Base-by-base conservation (phyloP, 1,140 invertebrate genomes). In the Oncopodura yosiiana region DNA sequence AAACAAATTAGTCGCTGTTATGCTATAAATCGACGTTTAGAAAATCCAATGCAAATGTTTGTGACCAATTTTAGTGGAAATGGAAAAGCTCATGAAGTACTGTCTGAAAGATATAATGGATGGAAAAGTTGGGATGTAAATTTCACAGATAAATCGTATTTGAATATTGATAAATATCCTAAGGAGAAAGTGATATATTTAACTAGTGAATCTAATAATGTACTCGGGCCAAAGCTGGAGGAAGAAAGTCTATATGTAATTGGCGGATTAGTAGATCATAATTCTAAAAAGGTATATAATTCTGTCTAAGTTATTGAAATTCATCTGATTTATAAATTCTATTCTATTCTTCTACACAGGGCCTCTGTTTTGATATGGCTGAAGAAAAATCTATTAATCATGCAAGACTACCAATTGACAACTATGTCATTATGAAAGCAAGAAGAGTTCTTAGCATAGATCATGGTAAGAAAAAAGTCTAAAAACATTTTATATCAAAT, bases 221-320 rank as follows among this genome's bases (percentile, higher is more conserved):
- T 91, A 3, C 77, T 98, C 49, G 76, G 81, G 48, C n/a, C n/a
- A n/a, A 70, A 74, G 43, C 73, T 97, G 56, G 80, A 89, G 60
- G 76, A 84, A 14, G 76, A 82, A 53, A 85, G 83, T 69, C 78
- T 84, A 37, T 97, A 96, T 67, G 80, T 98, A 36, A 98, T 98
- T 71, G 94, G 95, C 38, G 95, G 94, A 44, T 73, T 99, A 16
- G 91, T 99, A 1, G 95, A 99, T 74, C 94, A 98, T 69, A 98
- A 98, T 75, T 77, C 82, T 61, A 83, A 94, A 63, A 97, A 97
- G 76, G 87, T 88, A 70, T 67, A 32, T 39, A n/a, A 6, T 26
- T 45, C 12, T 26, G 14, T 18, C 34, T 21, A 3, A 39, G n/a
- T 46, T 32, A 9, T 43, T 19, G 34, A 29, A 57, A 21, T 49